Conservation (phyloP, 2,113 vertebrate genomes). For the Neodon shergylaensis region DNA sequence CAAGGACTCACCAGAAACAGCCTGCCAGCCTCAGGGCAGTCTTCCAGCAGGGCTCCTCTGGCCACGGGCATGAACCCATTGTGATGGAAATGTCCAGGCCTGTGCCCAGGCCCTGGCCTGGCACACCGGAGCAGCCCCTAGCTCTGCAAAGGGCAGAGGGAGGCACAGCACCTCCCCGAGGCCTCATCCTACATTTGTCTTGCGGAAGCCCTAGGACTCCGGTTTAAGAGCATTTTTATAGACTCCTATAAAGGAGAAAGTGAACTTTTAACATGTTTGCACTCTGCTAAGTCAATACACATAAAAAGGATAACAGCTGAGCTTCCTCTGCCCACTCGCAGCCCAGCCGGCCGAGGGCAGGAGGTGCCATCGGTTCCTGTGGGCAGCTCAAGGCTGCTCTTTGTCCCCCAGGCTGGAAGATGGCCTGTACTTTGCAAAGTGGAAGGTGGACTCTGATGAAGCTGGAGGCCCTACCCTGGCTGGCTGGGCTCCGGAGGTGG, state of each 20-base stretch:
- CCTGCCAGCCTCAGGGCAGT: background rate
- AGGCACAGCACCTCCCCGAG: slow-evolving; percentile 52
- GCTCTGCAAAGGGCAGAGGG: slow-evolving; percentile 57
- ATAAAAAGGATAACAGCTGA: slow-evolving; percentile 83
- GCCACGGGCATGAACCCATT: background rate
- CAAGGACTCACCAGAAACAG: slow-evolving; percentile 13
- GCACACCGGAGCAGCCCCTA: background rate
- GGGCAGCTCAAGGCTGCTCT: background rate
- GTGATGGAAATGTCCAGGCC: background rate
- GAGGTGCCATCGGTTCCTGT: background rate
- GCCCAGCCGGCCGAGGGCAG: slow-evolving; percentile 51
- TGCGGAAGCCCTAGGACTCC: slow-evolving; percentile 86
- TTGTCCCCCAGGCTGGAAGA: background rate
- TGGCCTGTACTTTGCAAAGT: background rate
- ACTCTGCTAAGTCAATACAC: slow-evolving; percentile 86
- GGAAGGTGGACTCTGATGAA: background rate
- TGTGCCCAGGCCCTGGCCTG: background rate
- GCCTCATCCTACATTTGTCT: slow-evolving; percentile 83
- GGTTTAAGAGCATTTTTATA: slow-evolving; percentile 91
- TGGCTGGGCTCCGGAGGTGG: background rate
- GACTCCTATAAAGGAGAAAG: slow-evolving; percentile 90
- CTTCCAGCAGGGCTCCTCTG: no score
- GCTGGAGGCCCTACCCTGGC: background rate
- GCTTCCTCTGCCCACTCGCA: slow-evolving; percentile 75
- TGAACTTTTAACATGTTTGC: slow-evolving; percentile 88